Conservation (phyloP, 2,113 vertebrate genomes). For the Crotophaga sulcirostris region DNA sequence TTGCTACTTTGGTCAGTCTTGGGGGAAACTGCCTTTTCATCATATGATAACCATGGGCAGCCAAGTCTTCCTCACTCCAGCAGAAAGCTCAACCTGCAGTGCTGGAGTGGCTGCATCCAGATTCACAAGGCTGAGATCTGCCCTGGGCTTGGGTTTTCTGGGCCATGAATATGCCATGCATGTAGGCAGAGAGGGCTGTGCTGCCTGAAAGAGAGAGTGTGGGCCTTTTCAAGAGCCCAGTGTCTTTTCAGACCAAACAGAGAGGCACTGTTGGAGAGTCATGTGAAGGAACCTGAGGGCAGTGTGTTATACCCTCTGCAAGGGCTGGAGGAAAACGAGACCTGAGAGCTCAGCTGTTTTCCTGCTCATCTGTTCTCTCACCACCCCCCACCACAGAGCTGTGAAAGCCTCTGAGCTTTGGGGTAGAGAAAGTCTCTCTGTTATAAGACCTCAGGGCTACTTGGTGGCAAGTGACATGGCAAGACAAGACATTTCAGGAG, state of each 20-base stretch:
- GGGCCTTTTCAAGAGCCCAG: neutral
- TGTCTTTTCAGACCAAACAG: neutral
- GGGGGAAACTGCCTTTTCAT: neutral
- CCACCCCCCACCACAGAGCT: neutral
- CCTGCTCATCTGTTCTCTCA: neutral
- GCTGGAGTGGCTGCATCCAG: neutral
- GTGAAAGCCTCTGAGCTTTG: neutral
- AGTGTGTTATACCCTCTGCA: neutral
- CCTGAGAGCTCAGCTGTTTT: neutral
- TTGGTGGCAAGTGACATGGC: neutral
- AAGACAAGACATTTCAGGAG: neutral
- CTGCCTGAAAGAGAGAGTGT: neutral
- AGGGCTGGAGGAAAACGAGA: neutral
- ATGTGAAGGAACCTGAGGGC: neutral
- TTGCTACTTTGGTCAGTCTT: neutral
- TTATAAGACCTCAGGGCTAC: neutral
- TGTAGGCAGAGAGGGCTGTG: neutral
- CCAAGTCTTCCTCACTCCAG: neutral
- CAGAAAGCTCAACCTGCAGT: neutral
- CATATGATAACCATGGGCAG: accelerated
- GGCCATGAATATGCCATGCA: neutral
- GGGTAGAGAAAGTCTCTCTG: neutral
- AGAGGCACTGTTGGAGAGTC: neutral
- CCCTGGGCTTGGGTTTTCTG: neutral
- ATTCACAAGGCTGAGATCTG: neutral